A percentile compares a stretch with the other conserved stretches of the same genome.
phyloP scores from a whole-genome alignment of 2,797 vertebrate genomes.

The Leptatherina wallacei region DNA sequence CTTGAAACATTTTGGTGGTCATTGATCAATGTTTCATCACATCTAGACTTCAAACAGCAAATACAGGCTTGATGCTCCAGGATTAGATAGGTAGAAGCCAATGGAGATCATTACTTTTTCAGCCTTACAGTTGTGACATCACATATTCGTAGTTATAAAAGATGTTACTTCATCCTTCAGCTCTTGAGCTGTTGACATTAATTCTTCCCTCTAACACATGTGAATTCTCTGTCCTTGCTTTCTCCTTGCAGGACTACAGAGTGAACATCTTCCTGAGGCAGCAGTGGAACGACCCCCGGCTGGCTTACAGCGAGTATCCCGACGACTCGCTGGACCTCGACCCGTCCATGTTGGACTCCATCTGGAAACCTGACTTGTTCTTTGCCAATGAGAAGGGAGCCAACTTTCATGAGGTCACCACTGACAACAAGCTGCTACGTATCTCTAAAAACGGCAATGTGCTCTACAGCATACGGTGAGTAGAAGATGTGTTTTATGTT shows the following conservation, averaged over 20 bases:
- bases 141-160: neutral
- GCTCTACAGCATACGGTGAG: conserved; percentile 96
- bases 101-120: neutral
- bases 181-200: neutral
- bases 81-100: neutral
- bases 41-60: no score
- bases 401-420: conserved; percentile 98
- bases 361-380: conserved; percentile 99
- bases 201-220: neutral
- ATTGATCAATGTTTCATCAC: no score
- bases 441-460: conserved; percentile 97
- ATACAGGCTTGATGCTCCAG: no score
- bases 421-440: conserved; percentile 96
- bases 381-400: conserved; percentile 99
- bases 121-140: neutral
- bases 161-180: neutral
- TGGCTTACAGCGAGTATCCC: conserved; percentile 96
- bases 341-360: conserved; percentile 98
- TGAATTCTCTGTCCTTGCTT: fast-evolving
- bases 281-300: conserved; percentile 97
- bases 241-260: conserved; percentile 89
- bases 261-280: conserved; percentile 98
- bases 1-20: no score
- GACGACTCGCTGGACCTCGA: conserved; percentile 96
- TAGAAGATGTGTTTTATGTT: no score